Evolutionary conservation across 2,113 vertebrate genomes (phyloP).

Genomic region (Gobio gobio): DNA sequence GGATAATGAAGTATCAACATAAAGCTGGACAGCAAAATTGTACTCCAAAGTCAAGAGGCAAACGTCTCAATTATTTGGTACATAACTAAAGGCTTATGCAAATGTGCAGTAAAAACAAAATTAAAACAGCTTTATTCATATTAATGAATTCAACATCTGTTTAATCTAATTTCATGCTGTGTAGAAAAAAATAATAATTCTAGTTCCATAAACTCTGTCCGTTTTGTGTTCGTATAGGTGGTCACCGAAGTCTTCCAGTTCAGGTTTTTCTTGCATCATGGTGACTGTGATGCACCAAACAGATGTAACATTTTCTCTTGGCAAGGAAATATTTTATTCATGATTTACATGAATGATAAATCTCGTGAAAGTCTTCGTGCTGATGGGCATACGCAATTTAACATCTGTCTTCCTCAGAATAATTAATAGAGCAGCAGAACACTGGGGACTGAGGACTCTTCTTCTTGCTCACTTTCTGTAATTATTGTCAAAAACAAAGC

Average conservation of each 20-base stretch:
- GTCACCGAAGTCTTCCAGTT: slow-evolving; percentile 62
- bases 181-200: slow-evolving; percentile 2
- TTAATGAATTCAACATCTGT: slow-evolving; percentile 31
- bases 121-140: slow-evolving; percentile 22
- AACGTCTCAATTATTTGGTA: slow-evolving; percentile 39
- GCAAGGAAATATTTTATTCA: slow-evolving; percentile 82
- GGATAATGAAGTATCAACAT: slow-evolving; percentile 50
- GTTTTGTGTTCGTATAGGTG: slow-evolving; percentile 41
- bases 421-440: slow-evolving; percentile 72
- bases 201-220: slow-evolving; percentile 31
- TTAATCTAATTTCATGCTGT: slow-evolving; percentile 26
- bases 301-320: slow-evolving; percentile 77
- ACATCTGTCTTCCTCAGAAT: slow-evolving; percentile 80
- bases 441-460: slow-evolving; percentile 71
- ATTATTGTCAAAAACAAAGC: slow-evolving; percentile 72
- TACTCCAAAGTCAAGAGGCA: slow-evolving; percentile 37
- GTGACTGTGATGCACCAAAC: slow-evolving; percentile 70
- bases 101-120: slow-evolving; percentile 41
- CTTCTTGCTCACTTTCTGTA: slow-evolving; percentile 69
- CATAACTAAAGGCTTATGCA: slow-evolving; percentile 46
- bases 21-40: slow-evolving; percentile 41
- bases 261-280: slow-evolving; percentile 59
- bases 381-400: slow-evolving; percentile 82
- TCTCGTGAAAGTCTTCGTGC: slow-evolving; percentile 78
- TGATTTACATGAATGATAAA: slow-evolving; percentile 82